Percentiles rank a stretch among this genome's conserved stretches.
Conservation (phyloP, 2,113 vertebrate species). For the Rissa tridactyla region DNA sequence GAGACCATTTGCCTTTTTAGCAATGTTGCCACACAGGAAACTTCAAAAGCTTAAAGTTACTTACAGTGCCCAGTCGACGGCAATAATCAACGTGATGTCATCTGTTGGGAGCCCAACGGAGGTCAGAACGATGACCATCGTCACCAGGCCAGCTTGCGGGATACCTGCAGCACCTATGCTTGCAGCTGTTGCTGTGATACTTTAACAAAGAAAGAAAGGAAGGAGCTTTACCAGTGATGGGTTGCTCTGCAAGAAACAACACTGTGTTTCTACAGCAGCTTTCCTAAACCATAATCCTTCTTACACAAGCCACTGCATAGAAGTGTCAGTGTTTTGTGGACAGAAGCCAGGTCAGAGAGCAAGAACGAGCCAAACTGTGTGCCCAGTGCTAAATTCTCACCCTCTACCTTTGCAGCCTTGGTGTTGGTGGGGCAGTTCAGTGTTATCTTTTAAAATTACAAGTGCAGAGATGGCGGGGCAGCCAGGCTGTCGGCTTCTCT, state of each 20-base stretch:
- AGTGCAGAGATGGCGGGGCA: not conserved
- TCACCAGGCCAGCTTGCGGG: slow-evolving; percentile 95
- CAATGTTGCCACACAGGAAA: not conserved
- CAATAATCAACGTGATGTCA: slow-evolving; percentile 95
- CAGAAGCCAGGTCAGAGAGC: not conserved
- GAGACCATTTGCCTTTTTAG: not conserved
- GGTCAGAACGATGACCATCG: slow-evolving; percentile 98
- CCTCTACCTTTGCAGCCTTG: not conserved
- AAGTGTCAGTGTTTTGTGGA: not conserved
- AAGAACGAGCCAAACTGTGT: not conserved
- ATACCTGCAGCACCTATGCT: slow-evolving; percentile 97
- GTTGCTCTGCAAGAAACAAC: not conserved
- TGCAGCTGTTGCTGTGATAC: slow-evolving; percentile 96
- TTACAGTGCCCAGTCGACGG: slow-evolving; percentile 97
- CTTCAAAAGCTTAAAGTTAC: slow-evolving; percentile 50
- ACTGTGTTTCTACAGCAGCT: not conserved
- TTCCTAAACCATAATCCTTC: not conserved
- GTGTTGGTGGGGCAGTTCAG: not conserved
- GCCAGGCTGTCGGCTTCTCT: not conserved
- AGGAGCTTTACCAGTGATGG: not conserved
- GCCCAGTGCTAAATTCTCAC: not conserved
- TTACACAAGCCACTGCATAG: not conserved
- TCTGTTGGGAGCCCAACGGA: slow-evolving; percentile 96
- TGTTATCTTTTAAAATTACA: not conserved
- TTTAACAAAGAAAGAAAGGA: slow-evolving; percentile 43